These are phyloP conservation scores for Euglossa dilemma DNA, from an alignment of 1,140 invertebrate species.

Conservation along the genomic window DNA sequence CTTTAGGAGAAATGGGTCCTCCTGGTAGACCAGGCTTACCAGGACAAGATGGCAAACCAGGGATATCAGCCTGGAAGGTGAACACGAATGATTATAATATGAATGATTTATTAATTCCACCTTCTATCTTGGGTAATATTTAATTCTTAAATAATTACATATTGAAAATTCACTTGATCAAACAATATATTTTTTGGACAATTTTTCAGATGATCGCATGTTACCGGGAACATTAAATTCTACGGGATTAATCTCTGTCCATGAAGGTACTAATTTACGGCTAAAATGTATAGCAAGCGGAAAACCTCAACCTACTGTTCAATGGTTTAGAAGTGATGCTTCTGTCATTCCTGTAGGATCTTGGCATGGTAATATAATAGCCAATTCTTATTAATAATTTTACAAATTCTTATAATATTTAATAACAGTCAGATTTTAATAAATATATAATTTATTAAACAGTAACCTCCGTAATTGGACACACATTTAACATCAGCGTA, in stretches of 20 bases:
- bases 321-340: constrained; percentile 89
- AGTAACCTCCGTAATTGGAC: constrained; percentile 88
- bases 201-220: constrained; percentile 34
- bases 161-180: not conserved
- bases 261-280: constrained; percentile 89
- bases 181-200: not conserved
- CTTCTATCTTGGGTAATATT: constrained; percentile 86
- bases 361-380: constrained; percentile 84
- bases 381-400: not conserved
- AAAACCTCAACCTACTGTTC: constrained; percentile 87
- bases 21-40: constrained; percentile 87
- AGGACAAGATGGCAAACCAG: constrained; percentile 85
- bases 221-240: constrained; percentile 53
- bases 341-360: constrained; percentile 85
- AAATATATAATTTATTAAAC: constrained; percentile 20
- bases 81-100: constrained; percentile 85
- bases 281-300: constrained; percentile 90
- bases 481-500: constrained; percentile 90
- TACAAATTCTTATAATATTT: not conserved
- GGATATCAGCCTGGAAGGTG: constrained; percentile 87
- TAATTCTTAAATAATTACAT: not conserved
- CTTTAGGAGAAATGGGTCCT: constrained; percentile 86
- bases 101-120: constrained; percentile 89
- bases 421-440: not conserved
- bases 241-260: constrained; percentile 83